Conservation (phyloP, 2,888 invertebrate species). For the Calliscelio sp. region DNA sequence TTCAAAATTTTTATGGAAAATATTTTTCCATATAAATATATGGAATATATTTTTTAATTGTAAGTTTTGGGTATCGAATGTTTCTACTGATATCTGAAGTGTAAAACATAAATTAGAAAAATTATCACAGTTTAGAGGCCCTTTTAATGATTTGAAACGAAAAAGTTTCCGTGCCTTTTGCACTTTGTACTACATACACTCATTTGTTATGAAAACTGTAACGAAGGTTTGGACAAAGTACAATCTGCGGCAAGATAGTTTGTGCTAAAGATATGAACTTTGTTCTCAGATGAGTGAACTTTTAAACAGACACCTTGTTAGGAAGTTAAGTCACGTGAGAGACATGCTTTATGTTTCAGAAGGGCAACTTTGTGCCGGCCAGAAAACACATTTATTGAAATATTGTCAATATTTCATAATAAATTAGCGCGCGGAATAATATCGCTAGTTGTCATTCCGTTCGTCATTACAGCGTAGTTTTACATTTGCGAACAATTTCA, state of each 20-base stretch:
- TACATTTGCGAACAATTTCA: not conserved
- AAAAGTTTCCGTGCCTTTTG: too few relatives aligned
- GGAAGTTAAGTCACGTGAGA: slow-evolving; percentile 55
- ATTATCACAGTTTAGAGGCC: not conserved
- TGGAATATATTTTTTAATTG: too few relatives aligned
- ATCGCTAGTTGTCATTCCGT: not conserved
- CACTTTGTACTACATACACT: not conserved
- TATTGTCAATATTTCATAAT: slow-evolving; percentile 12
- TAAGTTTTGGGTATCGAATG: too few relatives aligned
- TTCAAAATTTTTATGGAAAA: too few relatives aligned
- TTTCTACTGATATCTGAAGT: too few relatives aligned
- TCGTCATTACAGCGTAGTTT: not conserved
- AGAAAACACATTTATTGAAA: slow-evolving; percentile 21
- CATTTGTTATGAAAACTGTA: slow-evolving; percentile 13
- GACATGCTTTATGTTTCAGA: slow-evolving; percentile 31
- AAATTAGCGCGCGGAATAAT: slow-evolving; percentile 3
- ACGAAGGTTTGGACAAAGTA: slow-evolving; percentile 15
- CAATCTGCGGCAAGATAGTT: slow-evolving; percentile 21
- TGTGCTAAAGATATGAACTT: slow-evolving; percentile 43
- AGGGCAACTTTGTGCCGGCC: slow-evolving; percentile 18
- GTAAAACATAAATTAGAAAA: too few relatives aligned
- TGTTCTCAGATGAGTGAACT: slow-evolving; percentile 41
- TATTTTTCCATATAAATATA: too few relatives aligned
- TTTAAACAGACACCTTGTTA: slow-evolving; percentile 55
- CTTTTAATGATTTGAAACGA: not conserved